A percentile compares a stretch with the other conserved stretches of the same genome.
Conservation (phyloP, 2,113 vertebrate species). For the Perognathus longimembris region DNA sequence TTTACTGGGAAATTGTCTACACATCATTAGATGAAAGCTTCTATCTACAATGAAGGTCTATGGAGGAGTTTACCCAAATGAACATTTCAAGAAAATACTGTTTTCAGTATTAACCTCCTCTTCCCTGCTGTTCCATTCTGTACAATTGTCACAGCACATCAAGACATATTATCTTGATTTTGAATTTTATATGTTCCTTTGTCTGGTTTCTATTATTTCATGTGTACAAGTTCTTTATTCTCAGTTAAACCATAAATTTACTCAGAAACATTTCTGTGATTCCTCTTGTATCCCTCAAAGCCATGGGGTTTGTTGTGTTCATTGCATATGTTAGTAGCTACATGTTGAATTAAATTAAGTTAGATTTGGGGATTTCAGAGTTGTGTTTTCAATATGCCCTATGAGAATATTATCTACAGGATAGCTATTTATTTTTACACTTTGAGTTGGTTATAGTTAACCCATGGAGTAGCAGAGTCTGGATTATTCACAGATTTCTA, state of each 20-base stretch:
- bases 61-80: background rate
- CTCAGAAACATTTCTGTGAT: background rate
- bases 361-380: constrained; percentile 18
- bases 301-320: background rate
- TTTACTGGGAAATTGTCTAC: background rate
- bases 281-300: background rate
- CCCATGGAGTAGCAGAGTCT: background rate
- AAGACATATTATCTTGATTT: background rate
- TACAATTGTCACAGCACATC: background rate
- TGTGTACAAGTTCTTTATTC: background rate
- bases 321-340: background rate
- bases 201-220: background rate
- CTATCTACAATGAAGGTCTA: background rate
- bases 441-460: background rate
- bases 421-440: background rate
- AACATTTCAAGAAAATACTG: background rate
- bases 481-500: constrained; percentile 12
- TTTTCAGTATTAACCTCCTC: background rate
- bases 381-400: background rate
- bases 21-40: background rate
- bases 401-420: background rate
- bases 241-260: constrained; percentile 21
- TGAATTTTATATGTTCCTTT: constrained; percentile 10
- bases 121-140: background rate
- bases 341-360: constrained; percentile 5